Conservation (phyloP, 2,797 vertebrate species). For the Limnodromus scolopaceus region DNA sequence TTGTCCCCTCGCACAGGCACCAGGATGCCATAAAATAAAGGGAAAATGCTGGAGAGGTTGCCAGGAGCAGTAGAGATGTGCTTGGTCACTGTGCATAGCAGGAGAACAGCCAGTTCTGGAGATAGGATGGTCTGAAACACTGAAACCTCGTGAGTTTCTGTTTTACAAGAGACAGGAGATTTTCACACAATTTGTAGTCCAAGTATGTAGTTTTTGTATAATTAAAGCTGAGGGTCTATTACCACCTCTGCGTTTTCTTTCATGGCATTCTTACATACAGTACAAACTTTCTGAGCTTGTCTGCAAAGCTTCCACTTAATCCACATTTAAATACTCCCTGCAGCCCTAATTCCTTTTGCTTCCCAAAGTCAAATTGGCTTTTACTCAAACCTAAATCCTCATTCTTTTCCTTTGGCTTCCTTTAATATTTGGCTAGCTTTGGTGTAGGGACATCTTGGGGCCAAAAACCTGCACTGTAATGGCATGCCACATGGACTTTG, state of each 20-base stretch:
- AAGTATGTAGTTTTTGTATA: not conserved
- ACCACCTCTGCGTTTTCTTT: not conserved
- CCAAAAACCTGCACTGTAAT: not conserved
- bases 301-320: not conserved
- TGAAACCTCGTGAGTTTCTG: not conserved
- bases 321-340: not conserved
- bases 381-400: not conserved
- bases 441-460: accelerated
- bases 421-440: not conserved
- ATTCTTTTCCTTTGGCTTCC: not conserved
- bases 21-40: not conserved
- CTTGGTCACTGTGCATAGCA: not conserved
- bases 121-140: not conserved
- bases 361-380: not conserved
- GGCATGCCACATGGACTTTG: not conserved
- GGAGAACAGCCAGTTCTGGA: not conserved
- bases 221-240: not conserved
- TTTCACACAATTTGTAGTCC: not conserved
- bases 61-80: not conserved
- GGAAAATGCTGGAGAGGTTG: not conserved
- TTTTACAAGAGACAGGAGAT: not conserved
- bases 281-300: not conserved
- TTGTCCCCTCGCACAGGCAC: not conserved
- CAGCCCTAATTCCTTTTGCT: not conserved
- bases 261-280: not conserved